A percentile compares a stretch with the other conserved stretches of the same genome.
Conservation (phyloP, 2,888 invertebrate genomes). For the Uloborus plumipes region DNA sequence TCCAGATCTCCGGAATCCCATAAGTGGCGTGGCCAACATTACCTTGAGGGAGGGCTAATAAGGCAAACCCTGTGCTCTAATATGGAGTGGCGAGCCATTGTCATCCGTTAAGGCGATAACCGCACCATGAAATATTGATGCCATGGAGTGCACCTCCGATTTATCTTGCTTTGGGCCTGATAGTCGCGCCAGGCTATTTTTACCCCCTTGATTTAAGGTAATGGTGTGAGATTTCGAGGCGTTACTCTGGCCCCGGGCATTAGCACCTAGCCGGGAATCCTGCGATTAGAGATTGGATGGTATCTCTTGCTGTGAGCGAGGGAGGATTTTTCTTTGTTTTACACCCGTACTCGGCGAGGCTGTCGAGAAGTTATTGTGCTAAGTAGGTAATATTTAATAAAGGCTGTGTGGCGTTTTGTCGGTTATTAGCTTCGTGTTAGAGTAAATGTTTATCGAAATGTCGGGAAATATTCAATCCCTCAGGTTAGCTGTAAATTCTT, state of each 20-base stretch:
- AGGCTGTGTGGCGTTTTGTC: too few species aligned
- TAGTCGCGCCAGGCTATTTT: constrained; percentile 53
- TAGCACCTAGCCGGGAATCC: constrained; percentile 10
- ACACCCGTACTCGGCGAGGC: too few species aligned
- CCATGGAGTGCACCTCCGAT: constrained; percentile 44
- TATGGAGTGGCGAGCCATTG: constrained; percentile 24
- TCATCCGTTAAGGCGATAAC: constrained; percentile 47
- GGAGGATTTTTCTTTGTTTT: too few species aligned
- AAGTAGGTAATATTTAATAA: too few species aligned
- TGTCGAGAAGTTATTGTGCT: too few species aligned
- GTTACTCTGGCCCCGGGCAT: constrained; percentile 23
- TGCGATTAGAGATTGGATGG: too few species aligned
- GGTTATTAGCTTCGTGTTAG: too few species aligned
- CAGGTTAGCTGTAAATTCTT: too few species aligned
- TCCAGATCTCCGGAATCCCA: constrained; percentile 17
- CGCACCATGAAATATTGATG: constrained; percentile 58
- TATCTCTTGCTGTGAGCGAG: too few species aligned
- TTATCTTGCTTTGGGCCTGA: constrained; percentile 56
- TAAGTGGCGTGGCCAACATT: constrained; percentile 22
- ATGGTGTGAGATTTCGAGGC: constrained; percentile 39
- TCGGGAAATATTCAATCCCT: too few species aligned
- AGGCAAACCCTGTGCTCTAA: constrained; percentile 19
- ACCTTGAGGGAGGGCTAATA: constrained; percentile 19
- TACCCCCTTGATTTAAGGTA: constrained; percentile 58
- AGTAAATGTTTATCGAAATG: too few species aligned